Evolutionary conservation across 2,888 invertebrate genomes (phyloP).

Genomic region (Andrena flavipes): DNA sequence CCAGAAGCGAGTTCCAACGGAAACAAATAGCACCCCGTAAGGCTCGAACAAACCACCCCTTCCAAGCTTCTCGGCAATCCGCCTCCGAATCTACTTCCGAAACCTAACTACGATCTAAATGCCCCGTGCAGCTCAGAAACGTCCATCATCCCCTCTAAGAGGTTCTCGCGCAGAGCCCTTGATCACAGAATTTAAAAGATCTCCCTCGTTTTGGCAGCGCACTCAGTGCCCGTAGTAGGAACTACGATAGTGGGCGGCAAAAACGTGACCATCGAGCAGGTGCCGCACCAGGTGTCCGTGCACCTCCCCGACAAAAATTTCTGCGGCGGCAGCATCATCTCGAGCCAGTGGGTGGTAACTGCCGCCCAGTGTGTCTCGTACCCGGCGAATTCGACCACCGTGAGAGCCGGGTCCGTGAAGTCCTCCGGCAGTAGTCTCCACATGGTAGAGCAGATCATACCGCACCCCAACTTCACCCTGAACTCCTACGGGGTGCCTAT

Average conservation of each 20-base stretch:
- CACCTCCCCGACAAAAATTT: constrained; percentile 82
- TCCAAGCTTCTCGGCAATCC: too few relatives aligned
- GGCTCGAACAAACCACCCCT: too few relatives aligned
- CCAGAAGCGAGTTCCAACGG: too few relatives aligned
- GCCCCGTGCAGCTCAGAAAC: too few relatives aligned
- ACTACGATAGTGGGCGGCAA: constrained; percentile 62
- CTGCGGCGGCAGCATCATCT: constrained; percentile 87
- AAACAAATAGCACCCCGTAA: too few relatives aligned
- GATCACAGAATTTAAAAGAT: too few relatives aligned
- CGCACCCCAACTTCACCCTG: constrained; percentile 61
- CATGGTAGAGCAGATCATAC: constrained; percentile 39
- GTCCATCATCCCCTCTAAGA: too few relatives aligned
- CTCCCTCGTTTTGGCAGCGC: background rate
- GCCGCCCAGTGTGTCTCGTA: constrained; percentile 87
- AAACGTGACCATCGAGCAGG: constrained; percentile 56
- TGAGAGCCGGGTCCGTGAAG: constrained; percentile 81
- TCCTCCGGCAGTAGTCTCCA: constrained; percentile 60
- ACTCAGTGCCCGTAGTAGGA: background rate
- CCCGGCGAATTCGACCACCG: constrained; percentile 29
- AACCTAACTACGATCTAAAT: too few relatives aligned
- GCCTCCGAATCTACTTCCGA: too few relatives aligned
- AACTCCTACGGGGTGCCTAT: constrained; percentile 59
- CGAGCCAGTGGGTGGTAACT: constrained; percentile 86
- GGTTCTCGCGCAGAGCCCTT: too few relatives aligned
- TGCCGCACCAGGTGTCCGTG: constrained; percentile 72